Evolutionary conservation across 1,140 invertebrate genomes (phyloP).

Genomic region (Bombus confusus): DNA sequence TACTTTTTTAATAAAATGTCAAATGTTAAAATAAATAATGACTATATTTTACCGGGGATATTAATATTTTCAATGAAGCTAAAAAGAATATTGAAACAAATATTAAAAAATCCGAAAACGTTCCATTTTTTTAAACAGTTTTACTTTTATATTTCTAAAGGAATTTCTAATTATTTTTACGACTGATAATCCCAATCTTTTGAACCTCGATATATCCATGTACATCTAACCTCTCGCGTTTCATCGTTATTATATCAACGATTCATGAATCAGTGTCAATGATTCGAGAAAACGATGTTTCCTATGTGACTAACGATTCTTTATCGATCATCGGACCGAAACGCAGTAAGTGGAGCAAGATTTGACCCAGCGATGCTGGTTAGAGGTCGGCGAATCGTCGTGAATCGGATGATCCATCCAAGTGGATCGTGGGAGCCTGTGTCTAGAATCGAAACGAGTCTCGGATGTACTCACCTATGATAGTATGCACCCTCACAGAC

Average conservation of each 20-base stretch:
- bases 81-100: not conserved
- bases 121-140: no score
- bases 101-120: not conserved
- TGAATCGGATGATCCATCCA: constrained; percentile 59
- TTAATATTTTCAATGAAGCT: not conserved
- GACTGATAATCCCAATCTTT: not conserved
- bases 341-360: constrained; percentile 57
- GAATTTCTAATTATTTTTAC: not conserved
- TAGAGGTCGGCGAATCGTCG: constrained; percentile 60
- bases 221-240: not conserved
- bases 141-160: no score
- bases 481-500: constrained; percentile 97
- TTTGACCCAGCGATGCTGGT: constrained; percentile 54
- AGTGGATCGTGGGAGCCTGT: constrained; percentile 64
- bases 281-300: not conserved
- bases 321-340: constrained; percentile 10
- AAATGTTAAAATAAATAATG: not conserved
- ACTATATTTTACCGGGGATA: not conserved
- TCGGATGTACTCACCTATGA: constrained; percentile 93
- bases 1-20: no score
- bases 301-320: not conserved
- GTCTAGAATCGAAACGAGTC: constrained; percentile 58
- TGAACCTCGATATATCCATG: not conserved
- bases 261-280: not conserved
- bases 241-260: no score